A percentile compares a stretch with the other conserved stretches of the same genome.
Evolutionary conservation across 2,113 vertebrate species (phyloP).

Genomic region (Austrofundulus limnaeus): DNA sequence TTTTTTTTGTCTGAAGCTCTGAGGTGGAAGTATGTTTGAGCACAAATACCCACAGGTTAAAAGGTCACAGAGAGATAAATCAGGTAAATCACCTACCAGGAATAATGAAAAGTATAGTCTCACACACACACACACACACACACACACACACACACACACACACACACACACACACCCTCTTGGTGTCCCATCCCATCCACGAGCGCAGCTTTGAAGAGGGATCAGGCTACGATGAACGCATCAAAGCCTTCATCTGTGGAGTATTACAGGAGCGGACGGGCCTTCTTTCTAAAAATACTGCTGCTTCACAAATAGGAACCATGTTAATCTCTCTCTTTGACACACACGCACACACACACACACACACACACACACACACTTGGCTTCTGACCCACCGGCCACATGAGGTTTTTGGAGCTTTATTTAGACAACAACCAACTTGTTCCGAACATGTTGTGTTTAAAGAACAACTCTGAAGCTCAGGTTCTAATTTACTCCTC

Average conservation of each 20-base stretch:
- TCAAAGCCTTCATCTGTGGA: slow-evolving; percentile 76
- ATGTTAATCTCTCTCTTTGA: slow-evolving; percentile 50
- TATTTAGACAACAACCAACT: slow-evolving; percentile 5
- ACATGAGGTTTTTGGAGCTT: background rate
- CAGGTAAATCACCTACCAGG: slow-evolving; percentile 5
- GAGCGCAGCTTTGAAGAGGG: slow-evolving; percentile 75
- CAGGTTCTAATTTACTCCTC: background rate
- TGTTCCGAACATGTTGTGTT: slow-evolving; percentile 6
- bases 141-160: too few relatives aligned
- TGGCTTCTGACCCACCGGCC: slow-evolving; percentile 3
- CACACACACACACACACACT: slow-evolving; percentile 21
- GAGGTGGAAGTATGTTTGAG: slow-evolving; percentile 41
- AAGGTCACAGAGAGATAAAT: slow-evolving; percentile 47
- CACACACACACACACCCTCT: background rate
- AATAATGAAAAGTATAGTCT: slow-evolving; percentile 43
- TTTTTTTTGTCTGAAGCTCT: slow-evolving; percentile 16
- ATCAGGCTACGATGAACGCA: slow-evolving; percentile 69
- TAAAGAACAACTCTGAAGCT: background rate
- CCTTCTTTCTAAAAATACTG: slow-evolving; percentile 70
- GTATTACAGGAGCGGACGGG: slow-evolving; percentile 50
- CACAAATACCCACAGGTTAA: slow-evolving; percentile 41
- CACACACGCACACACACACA: slow-evolving; percentile 4
- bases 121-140: background rate
- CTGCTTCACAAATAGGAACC: slow-evolving; percentile 68
- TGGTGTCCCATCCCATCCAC: slow-evolving; percentile 10